These are phyloP conservation scores for Miichthys miiuy DNA, from an alignment of 2,797 vertebrate species.

Conservation along the genomic window DNA sequence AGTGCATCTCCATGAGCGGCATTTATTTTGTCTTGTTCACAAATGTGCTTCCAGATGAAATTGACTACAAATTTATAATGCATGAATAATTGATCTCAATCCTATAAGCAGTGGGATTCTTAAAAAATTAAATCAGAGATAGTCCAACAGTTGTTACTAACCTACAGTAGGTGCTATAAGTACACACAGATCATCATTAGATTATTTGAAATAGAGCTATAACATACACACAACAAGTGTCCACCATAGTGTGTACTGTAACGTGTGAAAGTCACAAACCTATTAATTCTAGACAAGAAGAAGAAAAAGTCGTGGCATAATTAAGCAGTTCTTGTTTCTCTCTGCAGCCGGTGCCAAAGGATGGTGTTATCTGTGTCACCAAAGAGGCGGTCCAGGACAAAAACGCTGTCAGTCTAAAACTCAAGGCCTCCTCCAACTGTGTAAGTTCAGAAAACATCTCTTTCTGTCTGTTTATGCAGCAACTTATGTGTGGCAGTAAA, in stretches of 20 bases:
- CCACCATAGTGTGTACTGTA: neutral
- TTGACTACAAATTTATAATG: neutral
- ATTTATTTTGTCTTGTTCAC: neutral
- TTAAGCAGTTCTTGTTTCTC: conserved; percentile 38
- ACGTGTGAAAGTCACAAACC: neutral
- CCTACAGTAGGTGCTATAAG: neutral
- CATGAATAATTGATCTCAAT: conserved; percentile 17
- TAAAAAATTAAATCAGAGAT: no score
- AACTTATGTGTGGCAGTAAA: no score
- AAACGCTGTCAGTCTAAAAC: conserved; percentile 80
- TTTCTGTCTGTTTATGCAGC: neutral
- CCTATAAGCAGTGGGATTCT: neutral
- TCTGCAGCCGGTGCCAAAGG: conserved; percentile 54
- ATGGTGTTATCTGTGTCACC: conserved; percentile 78
- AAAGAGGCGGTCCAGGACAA: conserved; percentile 77
- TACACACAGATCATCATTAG: neutral
- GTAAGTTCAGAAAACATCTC: conserved; percentile 74
- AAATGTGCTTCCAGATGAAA: neutral
- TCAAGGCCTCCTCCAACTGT: conserved; percentile 78
- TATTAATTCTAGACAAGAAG: neutral
- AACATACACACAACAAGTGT: conserved; percentile 2
- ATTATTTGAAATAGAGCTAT: neutral
- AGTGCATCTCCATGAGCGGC: neutral
- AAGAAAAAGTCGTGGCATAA: neutral
- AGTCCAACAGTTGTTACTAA: neutral